Evolutionary conservation across 2,888 invertebrate genomes (phyloP), one percentile per base, ranked within the genome.

Genomic region (Zeuzera pyrina): DNA sequence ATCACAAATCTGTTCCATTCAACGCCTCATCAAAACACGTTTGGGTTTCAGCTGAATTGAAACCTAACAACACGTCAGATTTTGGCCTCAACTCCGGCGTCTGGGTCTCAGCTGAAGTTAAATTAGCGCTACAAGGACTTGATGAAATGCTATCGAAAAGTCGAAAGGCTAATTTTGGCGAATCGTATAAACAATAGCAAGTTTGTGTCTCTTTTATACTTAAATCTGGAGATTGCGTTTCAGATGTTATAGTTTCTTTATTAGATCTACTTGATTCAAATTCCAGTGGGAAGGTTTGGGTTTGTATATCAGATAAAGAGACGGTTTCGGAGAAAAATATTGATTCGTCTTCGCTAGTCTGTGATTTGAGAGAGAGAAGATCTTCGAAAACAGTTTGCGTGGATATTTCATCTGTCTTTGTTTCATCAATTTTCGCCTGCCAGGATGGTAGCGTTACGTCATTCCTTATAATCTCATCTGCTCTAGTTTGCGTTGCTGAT

Each of bases 151-250:
- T 68, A 2, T 74, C 76, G n/a, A 61, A 60, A 0, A 62, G 31
- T 15, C 53, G 57, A 4, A 54, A 61, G 22, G 49, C 58, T 0
- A 47, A 31, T 30, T 57, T 70, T 0, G 69, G 64, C 0, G 69
- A 64, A 1, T 76, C 74, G 11, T 56, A 65, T 0, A 62, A 40
- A 33, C 79, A 79, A 2, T 61, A 39, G 12, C 79, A 81, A 0
- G 81, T 83, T 7, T 83, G 81, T 0, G 81, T 79, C 8, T 77
- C 78, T 22, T 81, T 79, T 0, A 77, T 70, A 22, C 67, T 76
- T 8, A 70, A 43, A 39, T 77, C 74, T 0, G 72, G 66, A 0
- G 67, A 63, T 5, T 68, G 63, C 0, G 67, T 68, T 15, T 66
- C 58, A 0, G 64, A 67, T 0, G 71, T 73, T 0, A 66, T 47